These are phyloP conservation scores for Petrocephalus microphthalmus DNA, from an alignment of 2,113 vertebrate species.

Conservation along the genomic window DNA sequence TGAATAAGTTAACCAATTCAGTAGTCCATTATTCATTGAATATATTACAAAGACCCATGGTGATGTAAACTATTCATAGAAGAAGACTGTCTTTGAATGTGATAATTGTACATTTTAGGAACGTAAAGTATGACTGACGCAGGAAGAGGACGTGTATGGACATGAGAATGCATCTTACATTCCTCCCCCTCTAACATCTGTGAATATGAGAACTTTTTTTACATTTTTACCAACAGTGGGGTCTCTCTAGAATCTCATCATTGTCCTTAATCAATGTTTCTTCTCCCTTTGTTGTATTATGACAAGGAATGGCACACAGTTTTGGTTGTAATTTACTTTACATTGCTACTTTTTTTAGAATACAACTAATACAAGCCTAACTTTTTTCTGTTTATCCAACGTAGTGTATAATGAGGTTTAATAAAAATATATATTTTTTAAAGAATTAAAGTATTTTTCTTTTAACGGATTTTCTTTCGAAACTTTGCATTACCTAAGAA, in stretches of 20 bases:
- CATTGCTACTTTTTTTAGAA: background rate
- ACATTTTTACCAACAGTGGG: background rate
- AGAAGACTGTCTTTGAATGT: background rate
- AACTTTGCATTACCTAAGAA: conserved; percentile 21
- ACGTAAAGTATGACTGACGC: background rate
- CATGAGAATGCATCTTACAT: conserved; percentile 5
- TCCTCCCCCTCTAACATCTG: background rate
- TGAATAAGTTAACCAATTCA: background rate
- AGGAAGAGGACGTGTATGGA: background rate
- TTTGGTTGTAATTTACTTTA: background rate
- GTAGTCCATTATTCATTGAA: background rate
- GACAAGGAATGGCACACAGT: background rate
- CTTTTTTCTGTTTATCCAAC: background rate
- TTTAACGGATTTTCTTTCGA: background rate
- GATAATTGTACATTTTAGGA: background rate
- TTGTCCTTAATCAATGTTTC: background rate
- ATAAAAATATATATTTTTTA: background rate
- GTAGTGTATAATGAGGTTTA: background rate
- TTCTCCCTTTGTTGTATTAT: background rate
- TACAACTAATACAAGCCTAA: background rate
- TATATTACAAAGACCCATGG: background rate
- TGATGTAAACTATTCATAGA: background rate
- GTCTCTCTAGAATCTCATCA: background rate
- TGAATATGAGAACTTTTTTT: background rate
- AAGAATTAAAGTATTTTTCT: background rate